Percentiles rank a stretch among this genome's conserved stretches.
phyloP scores from a whole-genome alignment of 2,797 vertebrate genomes.

The Discoglossus pictus region DNA sequence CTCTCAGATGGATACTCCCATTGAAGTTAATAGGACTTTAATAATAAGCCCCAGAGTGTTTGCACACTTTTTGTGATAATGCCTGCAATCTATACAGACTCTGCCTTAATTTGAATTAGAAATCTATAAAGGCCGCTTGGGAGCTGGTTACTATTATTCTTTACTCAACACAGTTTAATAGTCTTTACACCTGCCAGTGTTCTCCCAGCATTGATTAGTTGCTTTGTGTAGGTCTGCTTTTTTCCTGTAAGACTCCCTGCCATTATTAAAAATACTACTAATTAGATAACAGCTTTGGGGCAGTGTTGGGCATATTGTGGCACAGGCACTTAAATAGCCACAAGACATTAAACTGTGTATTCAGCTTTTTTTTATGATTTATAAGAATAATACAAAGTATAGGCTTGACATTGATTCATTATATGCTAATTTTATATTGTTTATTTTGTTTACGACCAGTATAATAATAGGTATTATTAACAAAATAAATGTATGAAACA shows the following conservation, averaged over 20 bases:
- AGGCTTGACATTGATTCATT: too few relatives aligned
- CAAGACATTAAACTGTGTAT: too few relatives aligned
- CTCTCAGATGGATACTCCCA: conserved; percentile 1
- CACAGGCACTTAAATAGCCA: neutral
- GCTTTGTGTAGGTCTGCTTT: conserved; percentile 30
- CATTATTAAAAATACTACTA: conserved; percentile 26
- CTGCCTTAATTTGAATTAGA: conserved; percentile 28
- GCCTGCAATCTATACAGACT: conserved; percentile 12
- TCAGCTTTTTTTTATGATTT: too few relatives aligned
- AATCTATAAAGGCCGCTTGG: conserved; percentile 37
- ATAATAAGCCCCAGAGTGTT: neutral
- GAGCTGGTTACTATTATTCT: conserved; percentile 36
- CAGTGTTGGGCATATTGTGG: neutral
- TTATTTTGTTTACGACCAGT: too few relatives aligned
- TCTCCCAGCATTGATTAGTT: conserved; percentile 42
- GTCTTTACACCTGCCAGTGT: conserved; percentile 26
- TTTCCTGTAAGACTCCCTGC: conserved; percentile 22
- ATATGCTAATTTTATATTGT: too few relatives aligned
- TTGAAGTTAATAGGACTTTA: conserved; percentile 4
- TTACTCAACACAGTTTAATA: conserved; percentile 6
- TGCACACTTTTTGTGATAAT: conserved; percentile 31
- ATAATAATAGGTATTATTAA: too few relatives aligned
- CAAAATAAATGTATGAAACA: too few relatives aligned
- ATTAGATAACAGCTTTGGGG: conserved; percentile 26
- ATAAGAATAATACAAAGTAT: too few relatives aligned